Evolutionary conservation across 2,113 vertebrate genomes (phyloP).

Genomic region (Pygathrix nemaeus): DNA sequence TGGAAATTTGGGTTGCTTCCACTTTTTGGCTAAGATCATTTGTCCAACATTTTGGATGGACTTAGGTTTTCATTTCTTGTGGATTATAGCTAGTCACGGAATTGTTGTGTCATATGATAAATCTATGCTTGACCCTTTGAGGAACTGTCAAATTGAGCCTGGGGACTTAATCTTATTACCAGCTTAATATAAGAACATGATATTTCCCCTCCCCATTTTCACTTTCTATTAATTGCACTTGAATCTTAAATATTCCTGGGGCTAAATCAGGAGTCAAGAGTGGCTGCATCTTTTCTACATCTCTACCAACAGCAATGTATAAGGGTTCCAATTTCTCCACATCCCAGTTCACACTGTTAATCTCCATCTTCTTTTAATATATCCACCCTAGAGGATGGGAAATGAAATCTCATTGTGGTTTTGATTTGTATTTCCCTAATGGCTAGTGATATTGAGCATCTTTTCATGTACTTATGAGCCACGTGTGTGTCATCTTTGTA

Average conservation of each 20-base stretch:
- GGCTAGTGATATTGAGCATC: neutral
- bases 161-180: neutral
- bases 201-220: neutral
- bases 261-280: conserved; percentile 25
- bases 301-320: neutral
- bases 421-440: neutral
- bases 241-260: conserved; percentile 13
- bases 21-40: neutral
- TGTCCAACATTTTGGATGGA: neutral
- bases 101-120: neutral
- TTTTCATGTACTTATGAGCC: neutral
- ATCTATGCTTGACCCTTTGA: neutral
- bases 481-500: neutral
- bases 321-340: neutral
- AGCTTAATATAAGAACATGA: neutral
- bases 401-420: neutral
- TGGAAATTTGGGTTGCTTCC: neutral
- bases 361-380: neutral
- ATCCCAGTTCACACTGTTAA: neutral
- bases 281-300: neutral
- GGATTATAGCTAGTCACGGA: neutral
- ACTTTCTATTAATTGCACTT: conserved; percentile 55
- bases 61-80: neutral
- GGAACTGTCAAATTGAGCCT: neutral
- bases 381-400: neutral